Percentiles rank a stretch among this genome's conserved stretches.
These are phyloP conservation scores for Oreohelix idahoensis DNA, from an alignment of 1,140 invertebrate genomes.

Conservation along the genomic window DNA sequence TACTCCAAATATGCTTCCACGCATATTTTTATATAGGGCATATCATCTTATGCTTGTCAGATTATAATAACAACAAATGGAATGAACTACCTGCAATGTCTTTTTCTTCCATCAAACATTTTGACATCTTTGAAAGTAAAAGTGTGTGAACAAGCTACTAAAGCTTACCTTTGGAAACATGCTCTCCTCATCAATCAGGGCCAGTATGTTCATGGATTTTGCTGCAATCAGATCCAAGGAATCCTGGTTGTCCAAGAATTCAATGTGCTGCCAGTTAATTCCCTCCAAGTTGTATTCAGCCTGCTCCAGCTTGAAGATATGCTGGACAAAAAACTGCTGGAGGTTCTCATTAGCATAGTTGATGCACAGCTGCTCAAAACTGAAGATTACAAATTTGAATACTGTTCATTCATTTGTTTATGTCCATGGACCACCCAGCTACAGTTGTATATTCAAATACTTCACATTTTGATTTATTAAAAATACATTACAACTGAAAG, in stretches of 20 bases:
- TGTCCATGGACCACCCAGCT: too few relatives aligned
- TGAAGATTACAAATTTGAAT: not conserved
- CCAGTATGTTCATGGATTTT: slow-evolving; percentile 97
- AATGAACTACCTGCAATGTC: too few relatives aligned
- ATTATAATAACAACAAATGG: too few relatives aligned
- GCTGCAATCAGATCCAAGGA: slow-evolving; percentile 94
- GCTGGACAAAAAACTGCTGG: slow-evolving; percentile 97
- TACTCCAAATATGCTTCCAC: too few relatives aligned
- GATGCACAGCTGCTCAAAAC: slow-evolving; percentile 47
- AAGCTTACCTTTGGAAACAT: slow-evolving; percentile 90
- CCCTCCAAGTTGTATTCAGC: slow-evolving; percentile 97
- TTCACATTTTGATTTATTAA: too few relatives aligned
- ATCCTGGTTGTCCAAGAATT: slow-evolving; percentile 98
- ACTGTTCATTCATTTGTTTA: too few relatives aligned
- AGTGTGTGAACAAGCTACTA: not conserved
- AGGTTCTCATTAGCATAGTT: slow-evolving; percentile 88
- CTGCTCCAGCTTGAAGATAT: slow-evolving; percentile 96
- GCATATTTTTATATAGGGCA: too few relatives aligned
- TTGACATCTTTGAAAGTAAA: too few relatives aligned
- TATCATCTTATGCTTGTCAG: too few relatives aligned
- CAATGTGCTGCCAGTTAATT: slow-evolving; percentile 98
- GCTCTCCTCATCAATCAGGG: slow-evolving; percentile 97
- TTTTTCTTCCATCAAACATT: too few relatives aligned
- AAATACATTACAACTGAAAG: too few relatives aligned
- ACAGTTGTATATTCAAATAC: too few relatives aligned